Evolutionary conservation across 1,140 invertebrate species (phyloP).

Genomic region (Cydia fagiglandana): DNA sequence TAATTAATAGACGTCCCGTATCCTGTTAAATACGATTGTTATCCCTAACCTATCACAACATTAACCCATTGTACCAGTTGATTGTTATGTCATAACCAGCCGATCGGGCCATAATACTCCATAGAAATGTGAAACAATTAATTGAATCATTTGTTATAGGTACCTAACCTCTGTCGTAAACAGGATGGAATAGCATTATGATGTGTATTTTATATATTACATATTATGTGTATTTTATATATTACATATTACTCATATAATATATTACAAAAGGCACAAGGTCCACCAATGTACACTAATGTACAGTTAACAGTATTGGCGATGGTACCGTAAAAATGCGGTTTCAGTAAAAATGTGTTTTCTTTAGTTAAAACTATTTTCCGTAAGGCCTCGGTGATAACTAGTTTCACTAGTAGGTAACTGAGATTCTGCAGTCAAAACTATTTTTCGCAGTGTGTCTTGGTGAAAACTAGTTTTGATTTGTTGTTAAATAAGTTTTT

Average conservation of each 20-base stretch:
- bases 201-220: neutral
- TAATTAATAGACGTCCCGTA: neutral
- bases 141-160: neutral
- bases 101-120: neutral
- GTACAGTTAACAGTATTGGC: too few species aligned
- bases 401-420: too few species aligned
- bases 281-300: too few species aligned
- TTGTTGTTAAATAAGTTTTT: too few species aligned
- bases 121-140: neutral
- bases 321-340: too few species aligned
- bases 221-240: neutral
- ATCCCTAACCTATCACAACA: neutral
- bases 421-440: too few species aligned
- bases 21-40: neutral
- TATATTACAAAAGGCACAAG: too few species aligned
- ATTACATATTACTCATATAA: neutral
- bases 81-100: constrained; percentile 6
- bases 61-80: neutral
- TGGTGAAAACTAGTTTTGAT: too few species aligned
- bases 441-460: too few species aligned
- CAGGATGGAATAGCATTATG: neutral
- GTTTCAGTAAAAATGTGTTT: too few species aligned
- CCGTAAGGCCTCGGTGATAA: too few species aligned
- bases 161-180: neutral
- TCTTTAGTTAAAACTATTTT: too few species aligned